These are phyloP conservation scores for Lamellibrachia luymesi DNA, from an alignment of 1,140 invertebrate species.

Conservation along the genomic window DNA sequence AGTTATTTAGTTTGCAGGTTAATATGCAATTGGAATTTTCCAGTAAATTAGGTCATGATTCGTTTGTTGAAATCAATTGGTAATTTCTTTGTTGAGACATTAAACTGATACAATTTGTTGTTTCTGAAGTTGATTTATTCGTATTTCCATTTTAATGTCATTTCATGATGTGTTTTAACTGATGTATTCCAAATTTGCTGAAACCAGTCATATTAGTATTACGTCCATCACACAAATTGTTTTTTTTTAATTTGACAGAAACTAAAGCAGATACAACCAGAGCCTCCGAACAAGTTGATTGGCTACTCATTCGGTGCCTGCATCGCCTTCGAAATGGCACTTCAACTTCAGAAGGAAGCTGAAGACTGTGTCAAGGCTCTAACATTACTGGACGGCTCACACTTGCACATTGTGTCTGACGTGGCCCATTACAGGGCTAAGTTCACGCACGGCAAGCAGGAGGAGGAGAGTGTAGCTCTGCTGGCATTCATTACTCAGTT, in stretches of 20 bases:
- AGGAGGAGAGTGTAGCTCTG: slow-evolving; percentile 50
- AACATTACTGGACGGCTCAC: slow-evolving; percentile 84
- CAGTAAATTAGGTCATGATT: background rate
- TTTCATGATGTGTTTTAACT: slow-evolving; percentile 11
- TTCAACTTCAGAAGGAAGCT: slow-evolving; percentile 71
- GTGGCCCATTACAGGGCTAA: slow-evolving; percentile 58
- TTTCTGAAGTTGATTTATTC: too few relatives aligned
- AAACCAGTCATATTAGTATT: too few relatives aligned
- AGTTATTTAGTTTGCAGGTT: background rate
- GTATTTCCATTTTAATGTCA: background rate
- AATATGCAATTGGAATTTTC: background rate
- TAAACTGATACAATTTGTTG: too few relatives aligned
- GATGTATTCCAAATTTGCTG: background rate
- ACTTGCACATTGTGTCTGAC: slow-evolving; percentile 81
- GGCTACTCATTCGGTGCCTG: slow-evolving; percentile 94
- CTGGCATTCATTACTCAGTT: slow-evolving; percentile 80
- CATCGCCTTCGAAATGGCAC: slow-evolving; percentile 89
- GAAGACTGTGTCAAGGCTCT: slow-evolving; percentile 59
- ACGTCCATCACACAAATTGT: too few relatives aligned
- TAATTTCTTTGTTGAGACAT: too few relatives aligned
- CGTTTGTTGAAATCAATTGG: background rate
- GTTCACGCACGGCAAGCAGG: slow-evolving; percentile 34
- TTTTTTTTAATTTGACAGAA: slow-evolving; percentile 52
- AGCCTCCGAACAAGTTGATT: slow-evolving; percentile 80
- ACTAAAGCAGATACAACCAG: slow-evolving; percentile 74